phyloP scores from a whole-genome alignment of 2,888 invertebrate genomes.

The Bruchidius siliquastri region DNA sequence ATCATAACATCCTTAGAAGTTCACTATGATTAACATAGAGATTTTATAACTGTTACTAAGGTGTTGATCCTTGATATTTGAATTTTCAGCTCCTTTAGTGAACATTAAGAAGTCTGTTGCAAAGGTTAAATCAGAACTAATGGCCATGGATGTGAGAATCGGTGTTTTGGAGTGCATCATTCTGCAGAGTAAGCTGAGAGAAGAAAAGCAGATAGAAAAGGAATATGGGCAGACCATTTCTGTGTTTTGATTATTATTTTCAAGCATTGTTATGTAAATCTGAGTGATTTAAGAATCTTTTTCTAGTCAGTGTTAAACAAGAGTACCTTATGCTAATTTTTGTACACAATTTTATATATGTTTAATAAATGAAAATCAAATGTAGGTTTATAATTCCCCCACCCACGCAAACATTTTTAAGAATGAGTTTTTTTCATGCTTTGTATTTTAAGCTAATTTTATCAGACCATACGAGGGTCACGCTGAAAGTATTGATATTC shows the following conservation, averaged over 20 bases:
- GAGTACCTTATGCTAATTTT: neutral
- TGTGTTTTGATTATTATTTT: constrained; percentile 25
- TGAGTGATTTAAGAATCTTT: neutral
- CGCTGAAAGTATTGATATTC: too few relatives aligned
- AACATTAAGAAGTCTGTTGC: constrained; percentile 89
- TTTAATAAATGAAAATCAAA: too few relatives aligned
- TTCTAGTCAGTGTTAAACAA: neutral
- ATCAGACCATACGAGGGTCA: too few relatives aligned
- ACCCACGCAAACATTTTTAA: too few relatives aligned
- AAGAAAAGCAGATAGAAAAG: constrained; percentile 43
- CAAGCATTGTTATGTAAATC: neutral
- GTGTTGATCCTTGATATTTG: constrained; percentile 9
- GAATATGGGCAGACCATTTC: constrained; percentile 40
- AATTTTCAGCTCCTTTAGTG: constrained; percentile 74
- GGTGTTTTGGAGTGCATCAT: constrained; percentile 64
- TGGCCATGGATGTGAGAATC: constrained; percentile 89
- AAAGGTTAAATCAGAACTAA: constrained; percentile 82
- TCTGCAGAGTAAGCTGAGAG: constrained; percentile 43
- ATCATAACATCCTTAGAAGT: too few relatives aligned
- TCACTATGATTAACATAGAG: too few relatives aligned
- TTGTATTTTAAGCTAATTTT: too few relatives aligned
- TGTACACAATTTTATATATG: neutral
- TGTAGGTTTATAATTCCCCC: too few relatives aligned
- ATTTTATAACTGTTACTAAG: too few relatives aligned
- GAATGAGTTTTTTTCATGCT: too few relatives aligned